Evolutionary conservation across 2,113 vertebrate genomes (phyloP), one percentile per base, ranked within the genome.

Genomic region (Isurus oxyrinchus): DNA sequence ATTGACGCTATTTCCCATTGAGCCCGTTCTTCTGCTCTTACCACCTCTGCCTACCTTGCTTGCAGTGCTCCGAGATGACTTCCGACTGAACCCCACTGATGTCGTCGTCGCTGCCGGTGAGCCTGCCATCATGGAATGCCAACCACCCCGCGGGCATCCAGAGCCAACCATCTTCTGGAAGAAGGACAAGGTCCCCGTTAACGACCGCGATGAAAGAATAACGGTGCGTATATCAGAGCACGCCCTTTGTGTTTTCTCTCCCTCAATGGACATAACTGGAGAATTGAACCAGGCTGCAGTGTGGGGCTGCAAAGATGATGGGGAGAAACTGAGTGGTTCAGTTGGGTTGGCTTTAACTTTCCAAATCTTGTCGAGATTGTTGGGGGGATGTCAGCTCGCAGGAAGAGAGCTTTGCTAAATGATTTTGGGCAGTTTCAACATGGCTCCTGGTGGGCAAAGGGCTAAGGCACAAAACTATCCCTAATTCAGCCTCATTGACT

Each of bases 131-230:
- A 96, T 99, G 97, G 99, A 99, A 96, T 99, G 99, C 96, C 98
- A 99, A 66, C 99, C 99, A 0, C 99, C 99, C 8, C 98, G 99
- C 94, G 99, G 99, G 86, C 99, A 99, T 96, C 99, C 99, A 0
- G 99, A 99, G 96, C 99, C 99, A 90, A 99, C 99, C 96, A 99
- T 99, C 97, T 99, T 98, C 98, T 99, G 99, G 99, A 99, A 99
- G 97, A 99, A 99, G 96, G 99, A 99, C 97, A 99, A 99, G 98
- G 98, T 99, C 96, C 98, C 98, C 96, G 98, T 99, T 35, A 99
- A 99, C 67, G 99, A 99, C 97, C 98, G 97, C 67, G 99, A 99
- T 96, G 99, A 99, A 96, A 98, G 99, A 96, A 99, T 99, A 97
- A 99, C 98, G 59, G 99, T 99, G 97, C 98, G 98, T 98, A 40